phyloP scores from a whole-genome alignment of 2,113 vertebrate species.

The Mastomys coucha region DNA sequence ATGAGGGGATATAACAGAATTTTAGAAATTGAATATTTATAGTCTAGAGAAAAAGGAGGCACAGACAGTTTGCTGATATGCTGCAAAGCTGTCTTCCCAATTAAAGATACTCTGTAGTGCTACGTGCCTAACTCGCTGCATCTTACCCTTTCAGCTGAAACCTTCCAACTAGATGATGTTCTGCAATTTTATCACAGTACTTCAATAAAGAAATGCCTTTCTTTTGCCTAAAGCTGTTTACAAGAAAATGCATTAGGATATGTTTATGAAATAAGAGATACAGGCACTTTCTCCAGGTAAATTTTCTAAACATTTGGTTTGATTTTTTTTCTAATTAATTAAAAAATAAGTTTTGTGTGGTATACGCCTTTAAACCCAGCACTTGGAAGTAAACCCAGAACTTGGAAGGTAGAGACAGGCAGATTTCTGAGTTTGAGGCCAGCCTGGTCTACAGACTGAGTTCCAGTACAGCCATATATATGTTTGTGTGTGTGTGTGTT shows the following conservation, averaged over 20 bases:
- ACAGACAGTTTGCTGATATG: neutral
- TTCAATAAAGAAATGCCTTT: conserved; percentile 27
- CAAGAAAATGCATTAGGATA: neutral
- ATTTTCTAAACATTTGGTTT: conserved; percentile 35
- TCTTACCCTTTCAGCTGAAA: neutral
- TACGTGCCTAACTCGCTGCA: neutral
- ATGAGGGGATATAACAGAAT: neutral
- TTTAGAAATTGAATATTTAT: conserved; percentile 3
- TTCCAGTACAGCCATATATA: too few relatives aligned
- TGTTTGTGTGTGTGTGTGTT: too few relatives aligned
- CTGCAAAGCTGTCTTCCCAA: neutral
- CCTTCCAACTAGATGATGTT: conserved; percentile 21
- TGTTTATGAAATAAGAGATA: conserved; percentile 26
- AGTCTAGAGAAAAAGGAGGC: neutral
- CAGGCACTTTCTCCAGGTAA: conserved; percentile 7
- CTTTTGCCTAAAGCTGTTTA: conserved; percentile 50
- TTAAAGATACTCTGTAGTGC: neutral
- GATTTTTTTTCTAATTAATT: neutral
- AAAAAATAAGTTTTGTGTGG: neutral
- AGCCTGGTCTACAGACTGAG: too few relatives aligned
- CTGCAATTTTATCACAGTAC: conserved; percentile 40
- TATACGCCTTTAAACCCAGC: too few relatives aligned
- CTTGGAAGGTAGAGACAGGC: too few relatives aligned
- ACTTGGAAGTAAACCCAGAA: too few relatives aligned
- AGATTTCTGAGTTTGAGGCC: too few relatives aligned